Conservation (phyloP, 2,113 vertebrate species). For the Sorex fumeus region DNA sequence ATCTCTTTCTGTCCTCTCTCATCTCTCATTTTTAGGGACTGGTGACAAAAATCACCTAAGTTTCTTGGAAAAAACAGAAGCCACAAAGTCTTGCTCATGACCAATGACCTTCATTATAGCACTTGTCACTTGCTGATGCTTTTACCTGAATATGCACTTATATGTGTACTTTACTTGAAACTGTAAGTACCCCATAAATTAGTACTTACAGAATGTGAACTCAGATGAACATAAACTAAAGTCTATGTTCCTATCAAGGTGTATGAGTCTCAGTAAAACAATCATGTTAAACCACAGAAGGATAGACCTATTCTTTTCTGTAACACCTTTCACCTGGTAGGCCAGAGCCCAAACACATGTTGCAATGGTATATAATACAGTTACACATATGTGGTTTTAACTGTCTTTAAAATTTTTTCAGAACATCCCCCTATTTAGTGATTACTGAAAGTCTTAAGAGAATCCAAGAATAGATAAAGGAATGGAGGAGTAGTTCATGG, state of each 20-base stretch:
- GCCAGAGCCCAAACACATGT: background rate
- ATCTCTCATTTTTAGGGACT: background rate
- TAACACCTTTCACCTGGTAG: background rate
- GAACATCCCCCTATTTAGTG: background rate
- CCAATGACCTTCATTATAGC: background rate
- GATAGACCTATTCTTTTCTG: background rate
- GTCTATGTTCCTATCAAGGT: background rate
- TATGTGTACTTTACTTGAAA: slow-evolving; percentile 13
- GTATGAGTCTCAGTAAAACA: background rate
- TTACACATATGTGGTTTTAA: background rate
- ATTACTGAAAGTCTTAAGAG: background rate
- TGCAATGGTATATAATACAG: background rate
- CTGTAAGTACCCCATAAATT: background rate
- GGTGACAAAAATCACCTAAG: background rate
- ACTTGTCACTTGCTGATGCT: background rate
- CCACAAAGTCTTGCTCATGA: background rate
- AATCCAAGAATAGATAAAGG: background rate
- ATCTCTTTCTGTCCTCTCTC: background rate
- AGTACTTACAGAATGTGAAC: background rate
- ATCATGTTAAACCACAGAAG: background rate
- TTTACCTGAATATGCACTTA: background rate
- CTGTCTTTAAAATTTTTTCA: background rate
- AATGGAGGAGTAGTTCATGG: background rate
- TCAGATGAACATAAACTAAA: background rate
- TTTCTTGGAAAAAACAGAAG: slow-evolving; percentile 22